Evolutionary conservation across 2,888 invertebrate genomes (phyloP).

Genomic region (Trichopria drosophilae): DNA sequence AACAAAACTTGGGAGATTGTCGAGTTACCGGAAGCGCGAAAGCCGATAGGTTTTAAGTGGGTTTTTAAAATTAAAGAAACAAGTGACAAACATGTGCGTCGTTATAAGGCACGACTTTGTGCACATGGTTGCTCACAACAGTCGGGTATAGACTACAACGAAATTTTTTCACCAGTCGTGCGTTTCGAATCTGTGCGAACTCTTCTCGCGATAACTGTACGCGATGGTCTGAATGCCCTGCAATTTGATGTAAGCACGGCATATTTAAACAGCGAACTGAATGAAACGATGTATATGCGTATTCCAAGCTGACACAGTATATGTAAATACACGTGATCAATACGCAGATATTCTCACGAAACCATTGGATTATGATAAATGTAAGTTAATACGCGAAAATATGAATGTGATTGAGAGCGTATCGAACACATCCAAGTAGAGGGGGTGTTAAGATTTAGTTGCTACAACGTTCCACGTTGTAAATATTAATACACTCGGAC

Average conservation of each 20-base stretch:
- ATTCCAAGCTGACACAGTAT: no score
- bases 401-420: background rate
- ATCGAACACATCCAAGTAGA: constrained; percentile 6
- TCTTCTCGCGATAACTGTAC: no score
- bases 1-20: constrained; percentile 12
- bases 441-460: constrained; percentile 15
- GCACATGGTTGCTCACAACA: constrained; percentile 20
- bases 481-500: no score
- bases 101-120: constrained; percentile 15
- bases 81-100: background rate
- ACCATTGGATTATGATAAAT: background rate
- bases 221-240: no score
- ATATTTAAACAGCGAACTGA: no score
- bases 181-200: constrained; percentile 18
- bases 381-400: background rate
- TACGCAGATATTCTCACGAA: no score
- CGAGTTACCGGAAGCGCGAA: constrained; percentile 5
- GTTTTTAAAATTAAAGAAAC: constrained; percentile 9
- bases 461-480: no score
- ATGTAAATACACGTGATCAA: no score
- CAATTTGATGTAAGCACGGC: no score
- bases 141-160: constrained; percentile 8
- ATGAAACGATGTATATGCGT: no score
- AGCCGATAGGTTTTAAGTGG: constrained; percentile 13
- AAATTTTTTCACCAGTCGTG: constrained; percentile 17